Evolutionary conservation across 2,888 invertebrate genomes (phyloP).

Genomic region (Papilio protenor): DNA sequence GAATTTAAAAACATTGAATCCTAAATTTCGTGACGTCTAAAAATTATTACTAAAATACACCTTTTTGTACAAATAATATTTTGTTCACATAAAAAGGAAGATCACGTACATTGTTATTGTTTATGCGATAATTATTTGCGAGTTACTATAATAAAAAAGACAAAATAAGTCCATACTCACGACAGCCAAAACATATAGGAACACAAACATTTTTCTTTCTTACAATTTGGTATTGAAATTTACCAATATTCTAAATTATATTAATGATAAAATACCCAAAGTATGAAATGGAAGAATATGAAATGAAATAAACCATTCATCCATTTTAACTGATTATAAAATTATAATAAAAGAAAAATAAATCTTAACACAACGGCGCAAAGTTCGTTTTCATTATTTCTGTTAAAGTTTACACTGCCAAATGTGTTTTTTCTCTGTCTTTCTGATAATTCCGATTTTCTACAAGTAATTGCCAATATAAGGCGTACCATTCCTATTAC

Average conservation of each 20-base stretch:
- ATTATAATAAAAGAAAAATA: not conserved
- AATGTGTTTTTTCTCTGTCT: not conserved
- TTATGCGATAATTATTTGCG: not conserved
- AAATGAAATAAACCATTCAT: not conserved
- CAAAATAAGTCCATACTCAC: too few relatives aligned
- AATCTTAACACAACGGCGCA: not conserved
- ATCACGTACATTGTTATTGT: not conserved
- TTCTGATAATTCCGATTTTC: not conserved
- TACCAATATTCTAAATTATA: conserved; percentile 49
- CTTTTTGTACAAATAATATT: not conserved
- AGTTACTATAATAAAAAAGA: not conserved
- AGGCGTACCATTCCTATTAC: not conserved
- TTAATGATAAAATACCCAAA: conserved; percentile 31
- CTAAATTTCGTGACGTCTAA: not conserved
- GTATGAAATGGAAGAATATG: not conserved
- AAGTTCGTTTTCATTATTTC: not conserved
- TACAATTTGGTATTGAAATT: conserved; percentile 66
- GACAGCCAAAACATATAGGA: conserved; percentile 56
- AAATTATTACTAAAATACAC: not conserved
- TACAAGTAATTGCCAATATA: not conserved
- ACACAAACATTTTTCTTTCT: conserved; percentile 72
- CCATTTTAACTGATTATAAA: not conserved
- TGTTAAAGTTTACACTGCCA: not conserved
- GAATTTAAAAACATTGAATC: not conserved
- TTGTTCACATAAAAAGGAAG: conserved; percentile 3